A percentile compares a stretch with the other conserved stretches of the same genome.
These are phyloP conservation scores for Tiphia femorata DNA, from an alignment of 2,888 invertebrate species.

Conservation along the genomic window DNA sequence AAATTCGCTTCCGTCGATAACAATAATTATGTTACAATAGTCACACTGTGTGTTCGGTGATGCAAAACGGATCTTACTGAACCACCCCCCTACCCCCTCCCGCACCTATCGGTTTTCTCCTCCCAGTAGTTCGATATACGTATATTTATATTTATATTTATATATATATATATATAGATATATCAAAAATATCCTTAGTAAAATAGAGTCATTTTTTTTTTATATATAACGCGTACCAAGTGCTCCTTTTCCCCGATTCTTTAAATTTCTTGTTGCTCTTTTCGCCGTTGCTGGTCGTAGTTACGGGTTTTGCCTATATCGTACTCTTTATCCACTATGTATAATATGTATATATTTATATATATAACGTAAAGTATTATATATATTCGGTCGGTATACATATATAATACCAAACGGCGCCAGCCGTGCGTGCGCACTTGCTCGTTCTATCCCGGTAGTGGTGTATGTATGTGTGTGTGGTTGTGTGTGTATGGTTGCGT, in stretches of 20 bases:
- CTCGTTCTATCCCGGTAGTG: too few relatives aligned
- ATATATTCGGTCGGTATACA: conserved; percentile 30
- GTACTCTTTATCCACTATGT: conserved; percentile 44
- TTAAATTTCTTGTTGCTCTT: conserved; percentile 41
- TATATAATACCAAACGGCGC: conserved; percentile 28
- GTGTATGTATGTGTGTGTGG: conserved; percentile 2
- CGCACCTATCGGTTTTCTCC: too few relatives aligned
- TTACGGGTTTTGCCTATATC: neutral
- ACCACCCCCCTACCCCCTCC: conserved; percentile 22
- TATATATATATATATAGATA: conserved; percentile 62
- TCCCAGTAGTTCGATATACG: conserved; percentile 46
- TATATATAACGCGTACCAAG: conserved; percentile 62
- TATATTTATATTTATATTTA: conserved; percentile 44
- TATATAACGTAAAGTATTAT: conserved; percentile 32
- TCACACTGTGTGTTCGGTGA: too few relatives aligned
- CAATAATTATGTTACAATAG: conserved; percentile 47
- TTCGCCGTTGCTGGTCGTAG: conserved; percentile 14
- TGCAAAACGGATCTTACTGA: too few relatives aligned
- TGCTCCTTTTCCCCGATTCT: conserved; percentile 40
- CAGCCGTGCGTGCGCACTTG: too few relatives aligned
- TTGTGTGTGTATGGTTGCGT: neutral
- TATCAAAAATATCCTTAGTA: conserved; percentile 69
- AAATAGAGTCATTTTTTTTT: conserved; percentile 68
- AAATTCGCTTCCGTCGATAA: conserved; percentile 28
- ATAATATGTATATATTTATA: conserved; percentile 21